A percentile compares a stretch with the other conserved stretches of the same genome.
phyloP scores from a whole-genome alignment of 1,140 invertebrate species.

The Carposina sasakii region DNA sequence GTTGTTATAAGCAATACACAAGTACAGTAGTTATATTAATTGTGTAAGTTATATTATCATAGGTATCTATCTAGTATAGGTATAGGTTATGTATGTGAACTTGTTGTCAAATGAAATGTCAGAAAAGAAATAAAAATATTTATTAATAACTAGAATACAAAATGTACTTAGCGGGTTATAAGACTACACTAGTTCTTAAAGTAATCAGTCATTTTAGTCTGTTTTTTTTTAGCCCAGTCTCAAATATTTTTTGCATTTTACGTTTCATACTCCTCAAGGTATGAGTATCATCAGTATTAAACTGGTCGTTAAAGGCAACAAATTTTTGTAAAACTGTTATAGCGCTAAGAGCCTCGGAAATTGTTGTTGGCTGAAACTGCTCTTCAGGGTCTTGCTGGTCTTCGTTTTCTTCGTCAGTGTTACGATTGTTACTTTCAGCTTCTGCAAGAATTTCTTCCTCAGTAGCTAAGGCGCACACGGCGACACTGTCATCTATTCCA shows the following conservation, averaged over 20 bases:
- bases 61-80: no score
- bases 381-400: constrained; percentile 22
- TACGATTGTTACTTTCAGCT: constrained; percentile 30
- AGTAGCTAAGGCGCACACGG: constrained; percentile 24
- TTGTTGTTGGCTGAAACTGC: constrained; percentile 29
- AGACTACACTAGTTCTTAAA: no score
- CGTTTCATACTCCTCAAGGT: constrained; percentile 27
- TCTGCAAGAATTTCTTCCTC: constrained; percentile 31
- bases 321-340: constrained; percentile 30
- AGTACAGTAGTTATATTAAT: no score
- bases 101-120: no score
- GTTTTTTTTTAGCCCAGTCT: constrained; percentile 23
- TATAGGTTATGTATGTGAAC: no score
- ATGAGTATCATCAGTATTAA: constrained; percentile 26
- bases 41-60: no score
- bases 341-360: constrained; percentile 29
- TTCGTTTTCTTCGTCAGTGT: constrained; percentile 25
- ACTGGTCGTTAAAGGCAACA: constrained; percentile 22
- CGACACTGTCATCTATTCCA: constrained; percentile 26
- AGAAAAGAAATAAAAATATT: no score
- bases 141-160: no score
- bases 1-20: no score
- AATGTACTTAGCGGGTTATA: no score
- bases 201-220: constrained; percentile 21
- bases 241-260: constrained; percentile 30